Conservation (phyloP, 2,113 vertebrate species). For the Meles meles region DNA sequence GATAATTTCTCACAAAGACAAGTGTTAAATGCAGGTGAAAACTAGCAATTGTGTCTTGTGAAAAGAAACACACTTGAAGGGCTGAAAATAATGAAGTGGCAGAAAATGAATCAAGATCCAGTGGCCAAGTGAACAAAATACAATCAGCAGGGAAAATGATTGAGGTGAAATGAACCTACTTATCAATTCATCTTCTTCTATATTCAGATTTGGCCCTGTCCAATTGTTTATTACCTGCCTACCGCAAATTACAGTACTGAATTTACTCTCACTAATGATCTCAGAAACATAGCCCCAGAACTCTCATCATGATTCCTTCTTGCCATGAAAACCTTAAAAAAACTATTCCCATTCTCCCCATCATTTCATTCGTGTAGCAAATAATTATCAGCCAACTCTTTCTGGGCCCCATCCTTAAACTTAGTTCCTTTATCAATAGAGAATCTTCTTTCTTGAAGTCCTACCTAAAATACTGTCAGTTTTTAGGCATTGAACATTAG, state of each 20-base stretch:
- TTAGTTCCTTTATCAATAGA: not conserved
- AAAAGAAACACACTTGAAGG: not conserved
- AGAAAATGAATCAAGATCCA: constrained; percentile 25
- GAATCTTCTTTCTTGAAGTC: not conserved
- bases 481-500: not conserved
- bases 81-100: not conserved
- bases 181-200: not conserved
- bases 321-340: not conserved
- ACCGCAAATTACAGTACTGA: not conserved
- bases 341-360: not conserved
- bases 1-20: not conserved
- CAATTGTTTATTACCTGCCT: not conserved
- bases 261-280: not conserved
- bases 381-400: not conserved
- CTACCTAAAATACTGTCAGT: not conserved
- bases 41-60: not conserved
- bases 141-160: not conserved
- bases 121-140: not conserved
- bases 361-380: not conserved
- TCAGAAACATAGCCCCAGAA: not conserved
- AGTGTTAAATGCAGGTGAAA: not conserved
- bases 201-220: not conserved
- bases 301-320: not conserved
- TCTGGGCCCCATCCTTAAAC: not conserved
- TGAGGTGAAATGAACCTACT: constrained; percentile 10